These are phyloP conservation scores for Geodia barretti DNA, from an alignment of 37 sponge, comb jelly and placozoan species.

Conservation along the genomic window DNA sequence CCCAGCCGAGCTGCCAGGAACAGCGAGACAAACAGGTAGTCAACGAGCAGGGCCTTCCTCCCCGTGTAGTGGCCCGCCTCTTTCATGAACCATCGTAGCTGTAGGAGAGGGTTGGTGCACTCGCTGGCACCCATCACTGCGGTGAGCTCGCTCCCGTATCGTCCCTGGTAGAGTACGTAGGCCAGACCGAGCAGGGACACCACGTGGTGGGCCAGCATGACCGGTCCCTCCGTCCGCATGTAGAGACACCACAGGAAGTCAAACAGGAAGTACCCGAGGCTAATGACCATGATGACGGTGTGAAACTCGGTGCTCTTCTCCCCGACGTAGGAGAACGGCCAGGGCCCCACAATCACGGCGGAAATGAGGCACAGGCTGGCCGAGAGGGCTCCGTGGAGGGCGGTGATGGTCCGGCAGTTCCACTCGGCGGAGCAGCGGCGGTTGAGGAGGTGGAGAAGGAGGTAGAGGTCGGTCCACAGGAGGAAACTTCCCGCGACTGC, in stretches of 20 bases:
- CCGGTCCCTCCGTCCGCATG: constrained; percentile 67
- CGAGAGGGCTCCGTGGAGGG: constrained; percentile 60
- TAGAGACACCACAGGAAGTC: constrained; percentile 87
- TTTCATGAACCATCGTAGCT: constrained; percentile 75
- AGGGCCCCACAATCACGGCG: constrained; percentile 56
- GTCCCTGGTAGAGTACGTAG: constrained; percentile 40
- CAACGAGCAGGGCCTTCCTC: constrained; percentile 18
- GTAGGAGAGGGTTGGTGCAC: constrained; percentile 85
- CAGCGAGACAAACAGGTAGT: constrained; percentile 37
- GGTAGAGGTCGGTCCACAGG: constrained; percentile 71
- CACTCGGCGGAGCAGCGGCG: constrained; percentile 61
- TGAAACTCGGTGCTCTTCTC: constrained; percentile 65
- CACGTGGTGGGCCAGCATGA: constrained; percentile 90
- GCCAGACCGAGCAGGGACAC: constrained; percentile 71
- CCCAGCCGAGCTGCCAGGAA: constrained; percentile 47
- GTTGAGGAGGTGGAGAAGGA: constrained; percentile 53
- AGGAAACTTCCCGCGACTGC: constrained; percentile 59
- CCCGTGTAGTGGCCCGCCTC: constrained; percentile 43
- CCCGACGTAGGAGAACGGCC: constrained; percentile 75
- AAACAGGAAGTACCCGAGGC: constrained; percentile 90
- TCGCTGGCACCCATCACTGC: constrained; percentile 85
- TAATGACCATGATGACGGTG: constrained; percentile 60
- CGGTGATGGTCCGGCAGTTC: constrained; percentile 82
- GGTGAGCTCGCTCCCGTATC: constrained; percentile 62
- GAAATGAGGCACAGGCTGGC: constrained; percentile 56